phyloP scores from a whole-genome alignment of 2,888 invertebrate species.

The Cepaea hortensis region DNA sequence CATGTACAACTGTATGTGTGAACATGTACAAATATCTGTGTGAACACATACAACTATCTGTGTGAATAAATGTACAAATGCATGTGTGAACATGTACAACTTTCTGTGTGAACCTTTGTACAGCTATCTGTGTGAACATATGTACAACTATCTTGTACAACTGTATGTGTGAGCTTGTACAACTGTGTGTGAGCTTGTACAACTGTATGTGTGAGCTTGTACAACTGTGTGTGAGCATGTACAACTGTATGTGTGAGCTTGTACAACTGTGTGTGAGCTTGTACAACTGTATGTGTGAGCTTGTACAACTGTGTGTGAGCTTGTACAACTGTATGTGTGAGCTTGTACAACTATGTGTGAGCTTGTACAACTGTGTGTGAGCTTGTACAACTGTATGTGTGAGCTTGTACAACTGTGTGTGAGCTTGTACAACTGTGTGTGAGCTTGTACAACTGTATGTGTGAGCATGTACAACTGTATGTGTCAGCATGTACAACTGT shows the following conservation, averaged over 20 bases:
- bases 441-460: too few relatives aligned
- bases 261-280: background rate
- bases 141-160: background rate
- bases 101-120: background rate
- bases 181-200: background rate
- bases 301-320: background rate
- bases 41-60: too few relatives aligned
- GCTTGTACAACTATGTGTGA: background rate
- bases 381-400: background rate
- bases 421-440: background rate
- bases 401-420: too few relatives aligned
- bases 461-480: background rate
- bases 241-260: background rate
- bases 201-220: background rate
- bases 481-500: background rate
- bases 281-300: background rate
- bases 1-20: too few relatives aligned
- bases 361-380: background rate
- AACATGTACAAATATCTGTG: too few relatives aligned
- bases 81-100: background rate
- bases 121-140: background rate
- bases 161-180: background rate
- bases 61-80: too few relatives aligned
- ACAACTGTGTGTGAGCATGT: too few relatives aligned
- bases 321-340: background rate